Evolutionary conservation across 2,113 vertebrate species (phyloP), one percentile per base, ranked within the genome.

Genomic region (Junco hyemalis): DNA sequence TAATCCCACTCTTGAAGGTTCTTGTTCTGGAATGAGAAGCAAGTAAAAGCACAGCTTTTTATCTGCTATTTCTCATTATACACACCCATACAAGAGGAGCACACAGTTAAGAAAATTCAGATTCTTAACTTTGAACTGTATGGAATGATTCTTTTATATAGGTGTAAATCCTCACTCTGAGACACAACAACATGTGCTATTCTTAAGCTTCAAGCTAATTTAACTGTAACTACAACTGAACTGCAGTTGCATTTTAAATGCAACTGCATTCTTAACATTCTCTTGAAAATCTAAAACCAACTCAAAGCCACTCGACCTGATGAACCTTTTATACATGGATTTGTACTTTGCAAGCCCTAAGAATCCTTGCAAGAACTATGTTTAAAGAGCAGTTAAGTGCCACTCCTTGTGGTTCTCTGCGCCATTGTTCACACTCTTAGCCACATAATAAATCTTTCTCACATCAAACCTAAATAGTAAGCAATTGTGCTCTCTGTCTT

Each of bases 361-460:
- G 26, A 48, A 59, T 86, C 79, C 35, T 90, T 82, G 11, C 21
- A 92, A 35, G 12, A 24, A 42, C 19, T 21, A 21, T 33, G 26
- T 71, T 70, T 91, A 68, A 80, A 40, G 36, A 78, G 19, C 57
- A 80, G 44, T 40, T 38, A 88, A 63, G 73, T 38, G 51, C 13
- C 31, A 22, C 25, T 50, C n/a, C 18, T 69, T 80, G 20, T 63
- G 78, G 78, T 90, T 68, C 45, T 71, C 54, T 94, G 61, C 50
- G 60, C 31, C 48, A 29, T 93, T 38, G 28, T 12, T 48, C 40
- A 71, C 19, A 19, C 5, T 64, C 79, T 54, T 94, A 96, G 50
- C 70, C 44, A 88, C 21, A 59, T 57, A 69, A 87, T 74, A 86
- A 92, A 90, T 91, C 81, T 15, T 83, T 93, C 92, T 91, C 13